Percentiles rank a stretch among this genome's conserved stretches.
These are phyloP conservation scores for Leucophora obtusa DNA, from an alignment of 2,888 invertebrate genomes.

Conservation along the genomic window DNA sequence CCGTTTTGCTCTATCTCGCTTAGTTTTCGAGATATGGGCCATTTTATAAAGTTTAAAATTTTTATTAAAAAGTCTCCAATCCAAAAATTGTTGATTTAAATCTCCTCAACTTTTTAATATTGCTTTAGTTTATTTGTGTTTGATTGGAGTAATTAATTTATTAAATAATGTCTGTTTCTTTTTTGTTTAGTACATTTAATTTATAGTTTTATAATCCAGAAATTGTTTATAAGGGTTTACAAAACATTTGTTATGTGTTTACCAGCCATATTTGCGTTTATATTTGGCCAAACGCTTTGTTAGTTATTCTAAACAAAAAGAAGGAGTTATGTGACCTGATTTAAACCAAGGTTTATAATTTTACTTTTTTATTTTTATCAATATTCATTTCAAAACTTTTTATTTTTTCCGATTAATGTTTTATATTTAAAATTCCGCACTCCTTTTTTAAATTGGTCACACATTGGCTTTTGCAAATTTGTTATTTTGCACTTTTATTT, in stretches of 20 bases:
- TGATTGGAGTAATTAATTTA: constrained; percentile 38
- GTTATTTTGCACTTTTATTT: constrained; percentile 45
- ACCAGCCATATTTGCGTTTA: constrained; percentile 42
- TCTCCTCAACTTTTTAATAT: constrained; percentile 31
- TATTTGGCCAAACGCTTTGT: constrained; percentile 41
- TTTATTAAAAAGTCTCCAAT: too few relatives aligned
- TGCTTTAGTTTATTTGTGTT: constrained; percentile 62
- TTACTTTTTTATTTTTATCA: constrained; percentile 19
- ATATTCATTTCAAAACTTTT: constrained; percentile 15
- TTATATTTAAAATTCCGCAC: constrained; percentile 46
- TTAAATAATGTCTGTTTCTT: constrained; percentile 58
- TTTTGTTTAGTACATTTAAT: constrained; percentile 74
- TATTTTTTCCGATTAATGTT: constrained; percentile 53
- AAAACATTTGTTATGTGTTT: constrained; percentile 22
- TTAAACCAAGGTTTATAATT: constrained; percentile 56
- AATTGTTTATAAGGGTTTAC: constrained; percentile 47
- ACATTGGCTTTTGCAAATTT: constrained; percentile 51
- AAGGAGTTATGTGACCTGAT: constrained; percentile 60
- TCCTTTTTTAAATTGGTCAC: constrained; percentile 38
- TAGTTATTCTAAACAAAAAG: constrained; percentile 43
- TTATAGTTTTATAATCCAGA: constrained; percentile 64
- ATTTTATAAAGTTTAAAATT: too few relatives aligned
- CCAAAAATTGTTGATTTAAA: neutral
- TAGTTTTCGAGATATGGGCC: too few relatives aligned
- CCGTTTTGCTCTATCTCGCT: too few relatives aligned